Evolutionary conservation across 2,113 vertebrate genomes (phyloP).

Genomic region (Etheostoma cragini): DNA sequence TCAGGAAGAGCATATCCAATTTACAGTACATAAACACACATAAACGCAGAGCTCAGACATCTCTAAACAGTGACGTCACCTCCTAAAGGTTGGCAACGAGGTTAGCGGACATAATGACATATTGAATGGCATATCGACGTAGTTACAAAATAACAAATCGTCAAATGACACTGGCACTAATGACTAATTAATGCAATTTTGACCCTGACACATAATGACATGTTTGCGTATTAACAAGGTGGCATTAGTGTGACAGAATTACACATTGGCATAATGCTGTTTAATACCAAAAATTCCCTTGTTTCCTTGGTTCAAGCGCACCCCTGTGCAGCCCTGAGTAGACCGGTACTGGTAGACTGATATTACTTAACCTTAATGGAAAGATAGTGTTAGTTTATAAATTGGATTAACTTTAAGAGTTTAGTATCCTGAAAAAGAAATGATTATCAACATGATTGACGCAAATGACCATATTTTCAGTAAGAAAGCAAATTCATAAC

Average conservation of each 20-base stretch:
- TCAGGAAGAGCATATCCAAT: conserved; percentile 20
- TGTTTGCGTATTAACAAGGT: not conserved
- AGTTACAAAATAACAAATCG: conserved; percentile 19
- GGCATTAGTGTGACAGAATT: conserved; percentile 6
- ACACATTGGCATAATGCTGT: not conserved
- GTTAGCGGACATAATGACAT: conserved; percentile 1
- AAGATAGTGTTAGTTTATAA: not conserved
- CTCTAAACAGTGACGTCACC: not conserved
- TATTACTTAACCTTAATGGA: not conserved
- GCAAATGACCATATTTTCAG: too few species aligned
- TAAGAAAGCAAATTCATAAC: too few species aligned
- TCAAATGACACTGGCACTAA: not conserved
- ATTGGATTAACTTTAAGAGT: too few species aligned
- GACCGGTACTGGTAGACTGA: not conserved
- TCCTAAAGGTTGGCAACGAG: too few species aligned
- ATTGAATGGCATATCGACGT: not conserved
- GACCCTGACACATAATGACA: conserved; percentile 11
- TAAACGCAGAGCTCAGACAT: not conserved
- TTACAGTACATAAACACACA: not conserved
- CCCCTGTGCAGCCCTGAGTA: not conserved
- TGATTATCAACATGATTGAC: too few species aligned
- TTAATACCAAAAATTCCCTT: conserved; percentile 4
- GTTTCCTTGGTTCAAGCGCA: not conserved
- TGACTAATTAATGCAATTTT: conserved; percentile 3
- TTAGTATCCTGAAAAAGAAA: too few species aligned